Base-by-base conservation (phyloP, 2,797 vertebrate genomes). In the Coreius guichenoti region DNA sequence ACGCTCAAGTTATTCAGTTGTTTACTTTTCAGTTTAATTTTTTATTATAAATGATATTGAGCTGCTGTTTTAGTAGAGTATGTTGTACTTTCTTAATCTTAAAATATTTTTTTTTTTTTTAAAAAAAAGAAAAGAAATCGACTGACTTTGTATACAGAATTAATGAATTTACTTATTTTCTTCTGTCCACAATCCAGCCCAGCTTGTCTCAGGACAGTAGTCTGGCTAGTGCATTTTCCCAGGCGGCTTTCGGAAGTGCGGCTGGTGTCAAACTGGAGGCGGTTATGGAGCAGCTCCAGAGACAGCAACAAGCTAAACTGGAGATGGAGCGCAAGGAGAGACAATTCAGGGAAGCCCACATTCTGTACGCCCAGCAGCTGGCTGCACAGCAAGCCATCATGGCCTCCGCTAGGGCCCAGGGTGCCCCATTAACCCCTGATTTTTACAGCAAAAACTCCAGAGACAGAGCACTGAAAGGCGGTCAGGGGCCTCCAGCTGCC, bases 221-320 rank as follows among this genome's bases (percentile, higher is more conserved):
- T 84, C 90, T 93, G 84, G 87, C 90, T 82, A 87, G 90, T 77
- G 92, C 88, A 69, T 92, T 92, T 90, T 92, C 95, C 89, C 95
- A 95, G 94, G 94, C 95, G 85, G 88, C 90, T 89, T 93, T 94
- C 45, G 90, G 89, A 81, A 92, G 96, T 58, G 92, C 92, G 33
- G 88, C 91, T 65, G 93, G 97, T 47, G 94, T 98, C 94, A 98
- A 97, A 93, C 93, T 97, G 84, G 94, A 96, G 89, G 96, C 96
- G 1, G 93, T 96, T 88, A 98, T 99, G 94, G 98, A 98, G 91
- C 97, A 98, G 87, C 95, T 97, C 87, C 97, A 97, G 89, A 96
- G 96, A 88, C 97, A 98, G 87, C 96, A 96, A 73, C 95, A 92
- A 76, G 91, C 93, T 36, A 95, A 96, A 67, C 90, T 95, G 90